Base-by-base conservation (phyloP, 2,888 invertebrate genomes). In the Holacanthella duospinosa region DNA sequence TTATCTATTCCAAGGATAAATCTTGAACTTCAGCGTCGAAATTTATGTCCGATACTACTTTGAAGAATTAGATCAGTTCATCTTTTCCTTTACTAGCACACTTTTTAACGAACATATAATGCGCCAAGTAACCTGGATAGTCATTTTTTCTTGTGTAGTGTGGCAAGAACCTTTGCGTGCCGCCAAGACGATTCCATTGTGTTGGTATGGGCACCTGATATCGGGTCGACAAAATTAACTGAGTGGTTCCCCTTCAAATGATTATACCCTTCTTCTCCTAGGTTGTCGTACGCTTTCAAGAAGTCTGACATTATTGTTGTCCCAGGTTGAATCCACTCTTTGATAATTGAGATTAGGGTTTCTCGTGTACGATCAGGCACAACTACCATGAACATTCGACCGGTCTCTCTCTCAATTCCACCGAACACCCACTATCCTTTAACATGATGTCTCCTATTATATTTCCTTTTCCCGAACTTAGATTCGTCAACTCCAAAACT, bases 351-450 rank as follows among this genome's bases (percentile, higher is more conserved):
- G 1, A 69, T 6, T 36, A 69, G 59, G 2, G 66, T 68, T 3
- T 48, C 65, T 16, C 26, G 25, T 19, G 55, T 60, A n/a, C 68
- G 19, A 2, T 61, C 26, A 19, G 66, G 60, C n/a, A 71, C 68
- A 16, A 60, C 25, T 0, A 68, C 63, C 29, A 72, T 29, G 29
- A 72, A 71, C 16, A 61, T 36, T 2, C 55, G 25, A 9, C 64
- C 64, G 57, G 59, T 60, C 12, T 64, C 68, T 24, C 66, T 53
- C 29, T 72, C 71, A 26, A 65, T 29, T 2, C 67, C 69, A 25
- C 70, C 70, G 55, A 72, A 72, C 2, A 72, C 68, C 71, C 72
- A 72, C 29, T 64, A 63, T 25, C 70, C 70, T 26, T 72, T 62
- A 3, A 67, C 68, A 29, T 26, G 29, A 9, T 61, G 64, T 16